Percentiles rank a stretch among this genome's conserved stretches.
These are phyloP conservation scores for Helicoverpa assulta DNA, from an alignment of 2,888 invertebrate genomes.

Conservation along the genomic window DNA sequence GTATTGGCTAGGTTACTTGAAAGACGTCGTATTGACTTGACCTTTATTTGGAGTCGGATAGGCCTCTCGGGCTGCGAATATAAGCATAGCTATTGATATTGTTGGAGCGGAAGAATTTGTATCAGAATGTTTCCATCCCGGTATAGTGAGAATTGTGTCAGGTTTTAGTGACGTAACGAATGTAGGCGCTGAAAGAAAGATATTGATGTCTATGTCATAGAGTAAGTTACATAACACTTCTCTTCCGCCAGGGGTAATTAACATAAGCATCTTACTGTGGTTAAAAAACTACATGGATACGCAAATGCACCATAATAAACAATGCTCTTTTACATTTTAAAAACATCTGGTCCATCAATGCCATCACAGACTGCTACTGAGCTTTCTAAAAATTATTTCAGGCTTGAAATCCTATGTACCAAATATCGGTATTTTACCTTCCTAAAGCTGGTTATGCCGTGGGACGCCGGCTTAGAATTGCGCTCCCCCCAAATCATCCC, in stretches of 20 bases:
- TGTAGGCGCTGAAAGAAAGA: conserved; percentile 16
- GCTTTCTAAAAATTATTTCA: conserved; percentile 16
- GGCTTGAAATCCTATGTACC: conserved; percentile 12
- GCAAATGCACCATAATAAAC: not conserved
- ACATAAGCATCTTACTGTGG: too few species aligned
- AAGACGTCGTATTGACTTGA: conserved; percentile 45
- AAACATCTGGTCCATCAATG: conserved; percentile 22
- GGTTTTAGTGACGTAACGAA: conserved; percentile 32
- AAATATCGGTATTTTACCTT: conserved; percentile 17
- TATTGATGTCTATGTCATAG: conserved; percentile 5
- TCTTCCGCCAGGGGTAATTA: too few species aligned
- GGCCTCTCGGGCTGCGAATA: conserved; percentile 28
- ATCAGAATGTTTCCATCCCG: conserved; percentile 30
- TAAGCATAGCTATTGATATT: conserved; percentile 39
- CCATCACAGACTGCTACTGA: not conserved
- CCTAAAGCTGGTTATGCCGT: conserved; percentile 38
- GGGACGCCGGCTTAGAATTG: too few species aligned
- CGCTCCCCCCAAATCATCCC: too few species aligned
- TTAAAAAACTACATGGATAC: too few species aligned
- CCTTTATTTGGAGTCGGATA: conserved; percentile 49
- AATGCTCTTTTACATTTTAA: not conserved
- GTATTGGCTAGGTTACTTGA: conserved; percentile 34
- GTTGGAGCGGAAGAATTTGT: conserved; percentile 40
- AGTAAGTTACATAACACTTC: not conserved
- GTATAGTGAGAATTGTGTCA: conserved; percentile 40